Evolutionary conservation across 1,140 invertebrate species (phyloP), one percentile per base, ranked within the genome.

Genomic region (Dermatophagoides farinae): DNA sequence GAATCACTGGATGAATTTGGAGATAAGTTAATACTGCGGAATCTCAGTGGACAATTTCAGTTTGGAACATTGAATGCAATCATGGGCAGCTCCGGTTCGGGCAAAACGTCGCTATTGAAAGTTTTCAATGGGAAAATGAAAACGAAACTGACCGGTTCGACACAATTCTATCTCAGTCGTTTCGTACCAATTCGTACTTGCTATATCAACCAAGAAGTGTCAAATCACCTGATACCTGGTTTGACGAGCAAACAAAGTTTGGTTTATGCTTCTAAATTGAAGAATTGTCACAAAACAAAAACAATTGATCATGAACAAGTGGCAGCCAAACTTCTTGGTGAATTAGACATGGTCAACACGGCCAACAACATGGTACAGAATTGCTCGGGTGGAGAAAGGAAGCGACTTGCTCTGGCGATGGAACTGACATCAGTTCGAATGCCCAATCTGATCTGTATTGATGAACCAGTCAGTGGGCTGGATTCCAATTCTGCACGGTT

Each of bases 361-460:
- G n/a, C 22, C 20, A 14, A 88, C 66, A 91, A 85, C 0, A 74
- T 82, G 62, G 81, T 86, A 6, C 79, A 78, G 44, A 82, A 81
- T 67, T 76, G 95, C n/a, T 91, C 87, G n/a, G 90, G 90, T 8
- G 91, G 91, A 0, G 88, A 96, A 74, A 77, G 84, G 60, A 95
- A 93, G 71, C 78, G 90, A 51, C 73, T 95, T 46, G 89, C 89
- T 1, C 90, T 95, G 65, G 89, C 89, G n/a, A 73, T 92, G 57
- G 90, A 95, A 73, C 73, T 97, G 54, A 79, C 95, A 54, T 93
- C 89, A 71, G 95, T 95, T 75, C 1, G 16, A 31, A 95, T 93
- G 75, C 91, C 91, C 14, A 87, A 88, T 47, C 81, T 95, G 23
- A 88, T 96, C 84, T 93, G 93, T 73, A 91, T 95, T 70, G 90